Evolutionary conservation across 1,140 invertebrate species (phyloP), one percentile per base, ranked within the genome.

Genomic region (Pissodes strobi): DNA sequence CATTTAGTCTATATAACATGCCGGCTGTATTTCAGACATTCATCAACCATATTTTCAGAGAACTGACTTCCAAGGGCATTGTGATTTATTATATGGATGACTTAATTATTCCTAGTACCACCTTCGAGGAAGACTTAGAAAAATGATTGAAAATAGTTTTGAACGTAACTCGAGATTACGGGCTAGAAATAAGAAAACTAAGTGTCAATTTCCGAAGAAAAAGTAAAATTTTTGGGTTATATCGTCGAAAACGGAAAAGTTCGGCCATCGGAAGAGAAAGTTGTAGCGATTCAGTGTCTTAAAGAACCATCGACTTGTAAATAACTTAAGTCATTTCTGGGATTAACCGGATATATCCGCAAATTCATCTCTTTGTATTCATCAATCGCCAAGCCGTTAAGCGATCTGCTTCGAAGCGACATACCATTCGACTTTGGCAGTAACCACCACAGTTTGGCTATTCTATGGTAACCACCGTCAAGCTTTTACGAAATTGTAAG

Each of bases 11-110:
- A 12, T 63, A 45, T 17, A 73, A 72, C 10, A 49, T 41, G 5
- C 59, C 66, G 0, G 5, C 37, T 52, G 49, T 52, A 4, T 52
- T 52, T 17, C 49, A 52, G 17, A 12, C 8, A 30, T 52, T 27
- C 27, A 57, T 69, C 3, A 64, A 51, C 71, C 69, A 37, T 52
- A 66, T 69, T 48, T 67, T 84, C 41, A 25, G 38, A 59, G 27
- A 60, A 9, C 41, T 67, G 41, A 48, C 74, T 48, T n/a, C 63
- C 45, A 15, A 75, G 66, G 67, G 41, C 67, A 48, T 68, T 25
- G 62, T 72, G 10, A 62, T 66, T 57, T 58, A 70, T 51, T 66
- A 70, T 49, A 34, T 70, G n/a, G n/a, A n/a, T n/a, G n/a, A n/a
- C n/a, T n/a, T n/a, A n/a, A n/a, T n/a, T n/a, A n/a, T n/a, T n/a